These are phyloP conservation scores for Tribolium madens DNA, from an alignment of 1,140 invertebrate species.

Conservation along the genomic window DNA sequence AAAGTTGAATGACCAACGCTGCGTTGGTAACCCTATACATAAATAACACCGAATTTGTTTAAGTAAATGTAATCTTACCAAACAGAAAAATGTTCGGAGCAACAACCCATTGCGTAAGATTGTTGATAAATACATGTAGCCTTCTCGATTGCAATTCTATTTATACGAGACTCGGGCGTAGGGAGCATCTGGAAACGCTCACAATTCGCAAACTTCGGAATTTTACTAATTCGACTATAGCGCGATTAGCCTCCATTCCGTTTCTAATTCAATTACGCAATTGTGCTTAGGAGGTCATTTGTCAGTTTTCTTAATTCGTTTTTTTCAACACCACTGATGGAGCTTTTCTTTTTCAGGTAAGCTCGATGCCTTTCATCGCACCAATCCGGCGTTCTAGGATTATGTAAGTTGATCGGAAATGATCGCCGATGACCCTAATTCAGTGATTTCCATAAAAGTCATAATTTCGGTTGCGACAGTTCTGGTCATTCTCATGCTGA, in stretches of 20 bases:
- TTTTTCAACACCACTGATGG: not conserved
- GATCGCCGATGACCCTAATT: constrained; percentile 18
- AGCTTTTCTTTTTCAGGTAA: constrained; percentile 4
- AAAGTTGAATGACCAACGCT: constrained; percentile 45
- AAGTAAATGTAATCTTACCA: constrained; percentile 43
- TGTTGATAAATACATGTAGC: constrained; percentile 37
- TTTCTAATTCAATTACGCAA: constrained; percentile 8
- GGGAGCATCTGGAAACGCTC: constrained; percentile 26
- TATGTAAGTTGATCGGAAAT: constrained; percentile 23
- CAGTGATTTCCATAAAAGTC: not conserved
- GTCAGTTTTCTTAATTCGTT: not conserved
- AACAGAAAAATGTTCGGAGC: constrained; percentile 42
- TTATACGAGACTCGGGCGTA: constrained; percentile 1
- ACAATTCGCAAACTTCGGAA: constrained; percentile 1
- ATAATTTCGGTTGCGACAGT: not conserved
- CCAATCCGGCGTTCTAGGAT: not conserved
- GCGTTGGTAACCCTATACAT: constrained; percentile 40
- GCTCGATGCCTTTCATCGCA: not conserved
- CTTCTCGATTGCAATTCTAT: constrained; percentile 37
- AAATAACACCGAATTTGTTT: constrained; percentile 46
- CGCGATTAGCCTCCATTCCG: constrained; percentile 21
- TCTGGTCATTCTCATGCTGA: not conserved
- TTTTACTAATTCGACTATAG: constrained; percentile 1
- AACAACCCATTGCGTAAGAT: constrained; percentile 44
- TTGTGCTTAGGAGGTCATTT: not conserved